Evolutionary conservation across 2,797 vertebrate genomes (phyloP).

Genomic region (Melanotaenia parkinsoni): DNA sequence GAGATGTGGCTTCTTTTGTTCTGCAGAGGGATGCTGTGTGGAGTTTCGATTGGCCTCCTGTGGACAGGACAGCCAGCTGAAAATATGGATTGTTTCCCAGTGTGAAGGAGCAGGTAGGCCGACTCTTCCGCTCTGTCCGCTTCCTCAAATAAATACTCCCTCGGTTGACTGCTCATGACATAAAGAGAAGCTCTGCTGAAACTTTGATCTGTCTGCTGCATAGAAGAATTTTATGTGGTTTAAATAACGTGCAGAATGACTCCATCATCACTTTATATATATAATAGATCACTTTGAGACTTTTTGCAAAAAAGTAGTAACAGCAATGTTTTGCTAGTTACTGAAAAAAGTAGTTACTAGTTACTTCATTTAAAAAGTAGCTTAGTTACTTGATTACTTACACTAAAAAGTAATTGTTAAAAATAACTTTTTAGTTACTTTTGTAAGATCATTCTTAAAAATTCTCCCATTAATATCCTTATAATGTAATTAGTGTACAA

Average conservation of each 20-base stretch:
- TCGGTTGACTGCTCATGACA: conserved; percentile 9
- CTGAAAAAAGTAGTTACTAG: too few relatives aligned
- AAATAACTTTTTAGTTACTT: too few relatives aligned
- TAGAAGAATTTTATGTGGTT: conserved; percentile 63
- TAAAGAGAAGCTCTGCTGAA: conserved; percentile 23
- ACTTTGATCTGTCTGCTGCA: conserved; percentile 63
- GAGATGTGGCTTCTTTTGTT: conserved; percentile 34
- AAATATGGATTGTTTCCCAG: conserved; percentile 87
- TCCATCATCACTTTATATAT: conserved; percentile 41
- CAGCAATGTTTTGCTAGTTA: background rate
- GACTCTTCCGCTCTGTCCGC: conserved; percentile 10
- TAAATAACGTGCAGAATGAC: conserved; percentile 62
- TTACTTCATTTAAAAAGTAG: too few relatives aligned
- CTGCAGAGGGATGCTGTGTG: conserved; percentile 69
- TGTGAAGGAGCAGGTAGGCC: conserved; percentile 81
- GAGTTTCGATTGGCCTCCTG: conserved; percentile 89
- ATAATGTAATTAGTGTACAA: too few relatives aligned
- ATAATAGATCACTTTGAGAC: conserved; percentile 67
- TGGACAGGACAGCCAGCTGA: conserved; percentile 89
- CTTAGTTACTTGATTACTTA: too few relatives aligned
- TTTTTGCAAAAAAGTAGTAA: conserved; percentile 48
- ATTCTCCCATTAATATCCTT: too few relatives aligned
- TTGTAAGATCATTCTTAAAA: too few relatives aligned
- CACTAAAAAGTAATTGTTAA: too few relatives aligned
- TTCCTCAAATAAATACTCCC: conserved; percentile 16